Evolutionary conservation across 2,797 vertebrate species (phyloP).

Genomic region (Arremon aurantiirostris): DNA sequence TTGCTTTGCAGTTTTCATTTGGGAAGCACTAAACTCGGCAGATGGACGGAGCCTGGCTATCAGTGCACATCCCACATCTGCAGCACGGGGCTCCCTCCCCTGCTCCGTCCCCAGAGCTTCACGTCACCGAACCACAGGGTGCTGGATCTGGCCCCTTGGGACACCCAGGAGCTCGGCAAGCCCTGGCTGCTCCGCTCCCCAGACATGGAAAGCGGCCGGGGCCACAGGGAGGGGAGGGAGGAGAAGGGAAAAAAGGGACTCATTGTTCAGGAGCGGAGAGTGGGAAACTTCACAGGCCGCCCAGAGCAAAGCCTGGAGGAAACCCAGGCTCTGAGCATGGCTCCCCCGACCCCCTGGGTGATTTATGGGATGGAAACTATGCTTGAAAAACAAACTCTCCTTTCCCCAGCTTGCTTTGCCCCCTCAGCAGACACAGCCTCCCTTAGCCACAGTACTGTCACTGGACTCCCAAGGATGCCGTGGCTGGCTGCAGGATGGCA

Average conservation of each 20-base stretch:
- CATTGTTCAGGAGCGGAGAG: constrained; percentile 68
- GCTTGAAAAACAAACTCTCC: constrained; percentile 48
- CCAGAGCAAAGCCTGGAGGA: constrained; percentile 51
- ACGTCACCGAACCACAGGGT: neutral
- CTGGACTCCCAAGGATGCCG: neutral
- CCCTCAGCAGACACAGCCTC: neutral
- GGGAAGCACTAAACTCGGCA: neutral
- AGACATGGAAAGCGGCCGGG: neutral
- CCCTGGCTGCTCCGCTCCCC: neutral
- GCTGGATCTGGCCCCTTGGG: neutral
- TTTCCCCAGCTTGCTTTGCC: neutral
- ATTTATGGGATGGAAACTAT: constrained; percentile 58
- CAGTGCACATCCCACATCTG: neutral
- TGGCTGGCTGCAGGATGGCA: fast-evolving
- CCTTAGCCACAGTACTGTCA: neutral
- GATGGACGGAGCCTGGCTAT: neutral
- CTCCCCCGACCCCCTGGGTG: neutral
- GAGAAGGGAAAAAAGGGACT: constrained; percentile 61
- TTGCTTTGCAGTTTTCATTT: neutral
- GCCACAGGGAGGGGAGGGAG: constrained; percentile 1
- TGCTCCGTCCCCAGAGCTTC: neutral
- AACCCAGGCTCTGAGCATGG: constrained; percentile 39
- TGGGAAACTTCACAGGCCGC: constrained; percentile 50
- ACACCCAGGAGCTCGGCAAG: constrained; percentile 3
- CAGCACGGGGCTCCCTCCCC: neutral